Evolutionary conservation across 2,888 invertebrate species (phyloP).

Genomic region (Nineta flava): DNA sequence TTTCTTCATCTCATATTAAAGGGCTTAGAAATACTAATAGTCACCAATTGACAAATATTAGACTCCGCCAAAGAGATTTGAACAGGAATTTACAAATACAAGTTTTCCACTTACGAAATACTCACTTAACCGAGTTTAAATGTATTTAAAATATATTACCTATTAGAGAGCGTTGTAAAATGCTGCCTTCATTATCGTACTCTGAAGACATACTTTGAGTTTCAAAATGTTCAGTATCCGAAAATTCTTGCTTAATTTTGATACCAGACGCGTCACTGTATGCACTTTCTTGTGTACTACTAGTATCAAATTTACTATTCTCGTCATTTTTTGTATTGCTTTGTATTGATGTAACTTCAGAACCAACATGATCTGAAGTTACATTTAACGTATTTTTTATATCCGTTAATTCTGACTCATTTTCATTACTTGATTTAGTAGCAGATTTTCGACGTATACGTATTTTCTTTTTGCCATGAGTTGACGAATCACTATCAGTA

Average conservation of each 20-base stretch:
- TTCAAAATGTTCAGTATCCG: not conserved
- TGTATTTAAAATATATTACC: not conserved
- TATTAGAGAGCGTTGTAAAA: slow-evolving; percentile 6
- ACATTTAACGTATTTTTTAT: too few relatives aligned
- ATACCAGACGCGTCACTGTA: not conserved
- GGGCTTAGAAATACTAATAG: too few relatives aligned
- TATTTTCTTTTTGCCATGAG: not conserved
- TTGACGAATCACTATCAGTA: not conserved
- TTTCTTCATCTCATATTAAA: too few relatives aligned
- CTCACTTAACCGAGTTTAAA: too few relatives aligned
- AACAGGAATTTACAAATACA: not conserved
- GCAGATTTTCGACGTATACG: slow-evolving; percentile 1
- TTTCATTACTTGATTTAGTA: not conserved
- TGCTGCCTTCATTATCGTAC: slow-evolving; percentile 2
- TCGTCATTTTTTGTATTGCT: too few relatives aligned
- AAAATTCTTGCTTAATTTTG: not conserved
- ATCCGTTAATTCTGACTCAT: not conserved
- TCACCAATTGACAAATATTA: too few relatives aligned
- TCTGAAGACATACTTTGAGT: not conserved
- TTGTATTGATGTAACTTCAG: too few relatives aligned
- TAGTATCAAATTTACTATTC: not conserved
- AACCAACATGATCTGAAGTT: too few relatives aligned
- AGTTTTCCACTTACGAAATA: too few relatives aligned
- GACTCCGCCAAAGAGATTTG: not conserved
- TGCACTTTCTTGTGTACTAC: not conserved